These are phyloP conservation scores for Leptatherina wallacei DNA, from an alignment of 2,797 vertebrate genomes.

Conservation along the genomic window DNA sequence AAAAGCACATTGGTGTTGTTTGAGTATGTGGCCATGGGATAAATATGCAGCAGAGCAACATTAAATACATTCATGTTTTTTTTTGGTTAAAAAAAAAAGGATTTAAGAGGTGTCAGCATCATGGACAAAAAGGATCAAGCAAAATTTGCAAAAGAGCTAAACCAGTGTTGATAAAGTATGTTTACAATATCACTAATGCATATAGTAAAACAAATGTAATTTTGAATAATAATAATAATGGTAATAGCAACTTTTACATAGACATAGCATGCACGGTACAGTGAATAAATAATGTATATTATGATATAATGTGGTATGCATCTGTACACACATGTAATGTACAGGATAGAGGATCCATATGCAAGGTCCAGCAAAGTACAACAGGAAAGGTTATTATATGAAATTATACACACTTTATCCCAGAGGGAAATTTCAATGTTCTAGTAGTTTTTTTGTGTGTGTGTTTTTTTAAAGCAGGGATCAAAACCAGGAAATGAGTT, in stretches of 20 bases:
- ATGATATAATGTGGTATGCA: no score
- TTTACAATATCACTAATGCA: neutral
- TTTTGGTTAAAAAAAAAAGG: neutral
- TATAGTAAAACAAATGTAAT: no score
- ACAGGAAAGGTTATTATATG: neutral
- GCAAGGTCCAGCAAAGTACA: neutral
- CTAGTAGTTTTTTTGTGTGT: no score
- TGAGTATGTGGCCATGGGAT: slow-evolving; percentile 22
- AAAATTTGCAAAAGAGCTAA: neutral
- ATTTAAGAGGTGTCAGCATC: neutral
- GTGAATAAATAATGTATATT: no score
- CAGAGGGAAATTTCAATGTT: no score
- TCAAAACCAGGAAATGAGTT: neutral
- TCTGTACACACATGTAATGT: no score
- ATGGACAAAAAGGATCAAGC: neutral
- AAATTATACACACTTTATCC: no score
- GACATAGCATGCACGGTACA: no score
- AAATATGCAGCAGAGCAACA: slow-evolving; percentile 8
- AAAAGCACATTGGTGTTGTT: slow-evolving; percentile 19
- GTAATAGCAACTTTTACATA: no score
- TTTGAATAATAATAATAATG: no score
- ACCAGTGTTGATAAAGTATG: neutral
- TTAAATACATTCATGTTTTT: neutral
- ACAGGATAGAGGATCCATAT: neutral
- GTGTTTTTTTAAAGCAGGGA: neutral